A percentile compares a stretch with the other conserved stretches of the same genome.
Conservation (phyloP, 37 sponge, comb jelly and placozoan species). For the Eunapius fragilis region DNA sequence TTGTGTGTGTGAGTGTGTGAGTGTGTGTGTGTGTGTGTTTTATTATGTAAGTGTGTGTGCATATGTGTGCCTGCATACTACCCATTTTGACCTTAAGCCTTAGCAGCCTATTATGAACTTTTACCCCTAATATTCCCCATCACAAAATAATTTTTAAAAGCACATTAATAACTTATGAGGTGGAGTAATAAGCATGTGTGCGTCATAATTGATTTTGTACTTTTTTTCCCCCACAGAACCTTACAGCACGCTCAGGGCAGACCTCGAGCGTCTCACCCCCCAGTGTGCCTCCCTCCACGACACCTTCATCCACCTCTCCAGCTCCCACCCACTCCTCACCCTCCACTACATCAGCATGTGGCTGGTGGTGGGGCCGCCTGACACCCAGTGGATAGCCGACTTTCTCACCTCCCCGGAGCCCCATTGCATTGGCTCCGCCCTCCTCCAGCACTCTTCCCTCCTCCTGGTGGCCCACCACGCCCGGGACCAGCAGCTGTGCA, state of each 20-base stretch:
- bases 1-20: background rate
- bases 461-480: constrained; percentile 1
- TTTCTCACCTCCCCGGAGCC: background rate
- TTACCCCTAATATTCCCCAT: no score
- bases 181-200: no score
- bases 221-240: no score
- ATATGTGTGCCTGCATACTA: background rate
- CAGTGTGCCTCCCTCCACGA: background rate
- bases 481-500: background rate
- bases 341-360: constrained; percentile 26
- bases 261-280: constrained; percentile 7
- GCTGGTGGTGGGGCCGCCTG: background rate
- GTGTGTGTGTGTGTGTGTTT: constrained; percentile 10
- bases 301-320: constrained; percentile 9
- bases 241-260: background rate
- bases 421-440: background rate
- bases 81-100: no score
- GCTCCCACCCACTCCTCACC: constrained; percentile 35
- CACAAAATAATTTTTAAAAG: no score
- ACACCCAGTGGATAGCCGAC: background rate
- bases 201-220: no score
- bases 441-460: constrained; percentile 12
- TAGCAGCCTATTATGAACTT: no score
- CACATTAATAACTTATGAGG: no score
- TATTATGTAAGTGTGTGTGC: constrained; percentile 8